Conservation (phyloP, 2,113 vertebrate species). For the Grallaria varia region DNA sequence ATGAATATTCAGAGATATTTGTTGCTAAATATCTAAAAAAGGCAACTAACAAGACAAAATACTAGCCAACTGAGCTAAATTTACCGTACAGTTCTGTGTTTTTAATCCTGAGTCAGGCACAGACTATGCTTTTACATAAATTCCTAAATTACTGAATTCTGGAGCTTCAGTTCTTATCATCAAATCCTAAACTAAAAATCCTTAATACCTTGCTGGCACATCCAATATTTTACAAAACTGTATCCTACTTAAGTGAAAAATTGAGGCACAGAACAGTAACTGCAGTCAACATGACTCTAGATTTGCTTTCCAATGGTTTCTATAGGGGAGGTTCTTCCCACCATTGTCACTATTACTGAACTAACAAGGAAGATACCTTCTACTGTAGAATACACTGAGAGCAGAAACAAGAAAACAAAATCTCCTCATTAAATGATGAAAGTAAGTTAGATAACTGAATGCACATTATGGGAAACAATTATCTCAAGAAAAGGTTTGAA, state of each 20-base stretch:
- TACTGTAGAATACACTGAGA: background rate
- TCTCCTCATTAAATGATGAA: background rate
- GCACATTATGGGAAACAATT: background rate
- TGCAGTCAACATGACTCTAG: background rate
- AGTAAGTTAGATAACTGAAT: background rate
- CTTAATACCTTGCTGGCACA: accelerated
- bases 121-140: background rate
- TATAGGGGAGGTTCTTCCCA: background rate
- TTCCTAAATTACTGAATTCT: background rate
- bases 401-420: background rate
- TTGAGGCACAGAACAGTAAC: background rate
- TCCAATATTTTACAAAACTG: background rate
- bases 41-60: background rate
- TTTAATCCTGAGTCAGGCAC: background rate
- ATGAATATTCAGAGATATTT: background rate
- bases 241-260: background rate
- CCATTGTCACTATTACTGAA: background rate
- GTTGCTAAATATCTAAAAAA: background rate
- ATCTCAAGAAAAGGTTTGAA: background rate
- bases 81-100: background rate
- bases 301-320: background rate
- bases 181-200: background rate
- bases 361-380: background rate
- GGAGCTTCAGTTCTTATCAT: background rate
- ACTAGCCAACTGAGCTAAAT: background rate